phyloP scores from a whole-genome alignment of 1,140 invertebrate species.

The Drosophila equinoxialis region DNA sequence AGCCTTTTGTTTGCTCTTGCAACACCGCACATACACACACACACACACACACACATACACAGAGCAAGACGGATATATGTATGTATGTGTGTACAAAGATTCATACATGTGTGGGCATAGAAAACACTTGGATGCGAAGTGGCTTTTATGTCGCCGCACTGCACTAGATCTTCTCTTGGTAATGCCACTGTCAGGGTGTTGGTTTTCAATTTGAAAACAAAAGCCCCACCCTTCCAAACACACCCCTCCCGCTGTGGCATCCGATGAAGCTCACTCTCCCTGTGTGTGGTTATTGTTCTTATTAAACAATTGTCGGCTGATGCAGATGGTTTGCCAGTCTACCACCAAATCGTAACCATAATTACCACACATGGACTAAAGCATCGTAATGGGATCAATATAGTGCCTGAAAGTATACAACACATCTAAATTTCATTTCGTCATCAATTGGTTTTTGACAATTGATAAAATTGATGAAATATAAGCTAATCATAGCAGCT shows the following conservation, averaged over 20 bases:
- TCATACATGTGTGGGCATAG: neutral
- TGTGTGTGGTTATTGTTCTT: constrained; percentile 27
- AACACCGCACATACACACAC: constrained; percentile 27
- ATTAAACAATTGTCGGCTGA: constrained; percentile 62
- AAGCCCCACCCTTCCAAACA: neutral
- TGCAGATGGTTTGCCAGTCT: neutral
- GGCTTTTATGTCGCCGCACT: constrained; percentile 66
- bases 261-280: constrained; percentile 30
- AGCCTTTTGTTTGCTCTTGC: constrained; percentile 9
- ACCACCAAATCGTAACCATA: neutral
- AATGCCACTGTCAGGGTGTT: constrained; percentile 70
- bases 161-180: constrained; percentile 66
- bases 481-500: no score
- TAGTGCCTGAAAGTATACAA: constrained; percentile 9
- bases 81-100: neutral
- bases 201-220: constrained; percentile 69
- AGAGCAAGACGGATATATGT: neutral
- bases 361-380: neutral
- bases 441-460: neutral
- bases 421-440: neutral
- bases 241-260: constrained; percentile 37
- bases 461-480: no score
- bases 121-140: constrained; percentile 71
- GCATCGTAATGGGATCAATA: neutral
- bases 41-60: constrained; percentile 18